Percentiles rank a stretch among this genome's conserved stretches.
phyloP scores from a whole-genome alignment of 1,140 invertebrate species.

The Megalonaias nervosa region DNA sequence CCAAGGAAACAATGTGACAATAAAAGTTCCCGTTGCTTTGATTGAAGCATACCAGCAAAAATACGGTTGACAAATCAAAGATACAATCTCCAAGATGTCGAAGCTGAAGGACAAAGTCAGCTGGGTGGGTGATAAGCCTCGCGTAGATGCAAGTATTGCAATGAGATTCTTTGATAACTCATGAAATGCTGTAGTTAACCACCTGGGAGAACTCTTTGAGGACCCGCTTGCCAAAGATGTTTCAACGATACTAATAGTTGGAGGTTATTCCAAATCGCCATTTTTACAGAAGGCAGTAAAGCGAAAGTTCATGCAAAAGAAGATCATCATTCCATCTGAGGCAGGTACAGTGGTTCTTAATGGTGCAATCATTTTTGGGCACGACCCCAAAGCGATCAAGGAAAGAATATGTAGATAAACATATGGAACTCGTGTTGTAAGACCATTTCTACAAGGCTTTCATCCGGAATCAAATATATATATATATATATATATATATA shows the following conservation, averaged over 20 bases:
- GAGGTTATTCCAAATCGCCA: conserved; percentile 24
- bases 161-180: conserved; percentile 6
- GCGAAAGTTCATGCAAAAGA: neutral
- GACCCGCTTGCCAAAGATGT: neutral
- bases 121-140: conserved; percentile 10
- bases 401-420: conserved; percentile 23
- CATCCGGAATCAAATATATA: conserved; percentile 9
- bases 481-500: too few relatives aligned
- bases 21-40: conserved; percentile 17
- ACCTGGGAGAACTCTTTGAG: conserved; percentile 4
- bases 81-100: conserved; percentile 1
- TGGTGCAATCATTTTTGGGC: conserved; percentile 20
- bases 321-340: conserved; percentile 15
- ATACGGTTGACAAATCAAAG: conserved; percentile 10
- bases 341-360: conserved; percentile 16
- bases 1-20: neutral
- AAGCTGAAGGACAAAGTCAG: conserved; percentile 5
- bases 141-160: conserved; percentile 17
- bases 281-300: conserved; percentile 8
- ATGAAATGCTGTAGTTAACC: neutral
- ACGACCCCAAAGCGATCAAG: conserved; percentile 10
- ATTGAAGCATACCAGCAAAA: conserved; percentile 1
- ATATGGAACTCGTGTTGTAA: conserved; percentile 22
- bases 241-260: conserved; percentile 24
- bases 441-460: conserved; percentile 14